Evolutionary conservation across 64 coral and sea anemone genomes (phyloP).

Genomic region (Pachyseris speciosa): DNA sequence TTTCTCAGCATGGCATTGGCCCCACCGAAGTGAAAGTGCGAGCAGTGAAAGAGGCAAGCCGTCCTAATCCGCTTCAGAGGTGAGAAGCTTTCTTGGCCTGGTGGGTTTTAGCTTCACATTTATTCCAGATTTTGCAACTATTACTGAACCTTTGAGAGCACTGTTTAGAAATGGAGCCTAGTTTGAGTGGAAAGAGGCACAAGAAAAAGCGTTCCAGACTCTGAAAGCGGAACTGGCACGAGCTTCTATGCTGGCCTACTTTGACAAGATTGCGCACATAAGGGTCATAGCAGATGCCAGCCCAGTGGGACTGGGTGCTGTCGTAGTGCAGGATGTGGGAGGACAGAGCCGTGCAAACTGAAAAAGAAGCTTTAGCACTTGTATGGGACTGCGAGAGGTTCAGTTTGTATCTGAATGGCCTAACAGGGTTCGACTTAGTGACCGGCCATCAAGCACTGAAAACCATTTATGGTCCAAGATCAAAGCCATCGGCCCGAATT

Average conservation of each 20-base stretch:
- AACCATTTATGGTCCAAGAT: neutral
- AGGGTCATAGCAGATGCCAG: conserved; percentile 18
- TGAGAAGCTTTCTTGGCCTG: conserved; percentile 10
- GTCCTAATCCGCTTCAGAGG: conserved; percentile 4
- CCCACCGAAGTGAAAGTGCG: conserved; percentile 14
- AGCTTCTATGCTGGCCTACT: conserved; percentile 11
- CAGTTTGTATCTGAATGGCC: neutral
- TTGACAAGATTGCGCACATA: neutral
- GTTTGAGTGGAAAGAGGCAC: neutral
- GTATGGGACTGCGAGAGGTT: neutral
- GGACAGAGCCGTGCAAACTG: neutral
- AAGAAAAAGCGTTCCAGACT: conserved; percentile 1
- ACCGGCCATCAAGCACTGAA: conserved; percentile 17
- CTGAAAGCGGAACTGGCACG: neutral
- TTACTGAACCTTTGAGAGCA: neutral
- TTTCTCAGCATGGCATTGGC: conserved; percentile 16
- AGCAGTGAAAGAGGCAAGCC: conserved; percentile 9
- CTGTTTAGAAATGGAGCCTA: neutral
- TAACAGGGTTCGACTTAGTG: neutral
- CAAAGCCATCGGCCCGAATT: neutral
- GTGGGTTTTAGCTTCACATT: conserved; percentile 30
- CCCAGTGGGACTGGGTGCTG: conserved; percentile 27
- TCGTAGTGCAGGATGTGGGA: neutral
- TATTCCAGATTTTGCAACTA: conserved; percentile 25
- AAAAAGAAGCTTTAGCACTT: neutral